phyloP scores from a whole-genome alignment of 2,888 invertebrate species.

The Calameuta filiformis region DNA sequence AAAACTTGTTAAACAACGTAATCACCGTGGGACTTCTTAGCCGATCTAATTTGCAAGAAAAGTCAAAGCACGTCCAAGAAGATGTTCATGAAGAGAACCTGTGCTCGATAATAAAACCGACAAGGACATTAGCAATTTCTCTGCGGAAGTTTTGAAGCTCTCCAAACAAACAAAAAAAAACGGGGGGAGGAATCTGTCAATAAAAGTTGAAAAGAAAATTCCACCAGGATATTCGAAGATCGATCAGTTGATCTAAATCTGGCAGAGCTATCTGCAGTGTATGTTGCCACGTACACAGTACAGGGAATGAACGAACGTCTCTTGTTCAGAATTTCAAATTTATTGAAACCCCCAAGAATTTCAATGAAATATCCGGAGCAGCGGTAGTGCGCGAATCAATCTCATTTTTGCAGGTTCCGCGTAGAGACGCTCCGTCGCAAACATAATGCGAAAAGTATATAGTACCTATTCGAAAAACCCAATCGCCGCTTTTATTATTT shows the following conservation, averaged over 20 bases:
- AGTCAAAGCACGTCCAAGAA: background rate
- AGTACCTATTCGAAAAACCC: constrained; percentile 8
- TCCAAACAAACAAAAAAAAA: too few relatives aligned
- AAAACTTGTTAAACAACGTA: background rate
- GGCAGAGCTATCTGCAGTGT: background rate
- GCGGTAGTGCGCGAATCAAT: constrained; percentile 14
- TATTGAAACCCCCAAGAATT: constrained; percentile 8
- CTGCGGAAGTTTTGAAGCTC: too few relatives aligned
- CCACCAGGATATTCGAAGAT: background rate
- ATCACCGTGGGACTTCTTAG: background rate
- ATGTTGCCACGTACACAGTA: background rate
- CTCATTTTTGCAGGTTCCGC: constrained; percentile 12
- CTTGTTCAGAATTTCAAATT: constrained; percentile 1
- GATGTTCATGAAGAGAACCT: background rate
- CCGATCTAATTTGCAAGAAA: background rate
- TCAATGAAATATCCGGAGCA: background rate
- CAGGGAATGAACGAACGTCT: background rate
- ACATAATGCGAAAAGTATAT: background rate
- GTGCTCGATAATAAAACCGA: background rate
- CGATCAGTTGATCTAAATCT: background rate
- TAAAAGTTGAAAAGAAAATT: background rate
- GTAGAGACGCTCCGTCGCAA: background rate
- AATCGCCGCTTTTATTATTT: constrained; percentile 25
- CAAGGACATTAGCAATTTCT: background rate
- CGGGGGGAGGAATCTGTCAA: background rate